phyloP scores from a whole-genome alignment of 2,797 vertebrate species.

The Myotis pilosus region DNA sequence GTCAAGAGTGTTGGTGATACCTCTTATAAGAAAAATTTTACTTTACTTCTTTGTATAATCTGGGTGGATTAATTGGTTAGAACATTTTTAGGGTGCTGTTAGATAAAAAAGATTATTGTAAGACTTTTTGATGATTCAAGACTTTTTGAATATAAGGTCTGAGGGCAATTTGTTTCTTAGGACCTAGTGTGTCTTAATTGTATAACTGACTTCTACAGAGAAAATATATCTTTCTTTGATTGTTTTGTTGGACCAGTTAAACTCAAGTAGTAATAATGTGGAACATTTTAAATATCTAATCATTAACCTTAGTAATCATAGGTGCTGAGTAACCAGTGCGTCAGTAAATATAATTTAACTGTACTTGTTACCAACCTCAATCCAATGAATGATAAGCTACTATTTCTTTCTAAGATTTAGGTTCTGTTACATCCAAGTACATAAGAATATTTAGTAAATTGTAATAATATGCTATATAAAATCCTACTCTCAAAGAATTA shows the following conservation, averaged over 20 bases:
- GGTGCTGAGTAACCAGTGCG: background rate
- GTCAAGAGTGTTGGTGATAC: background rate
- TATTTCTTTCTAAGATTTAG: slow-evolving; percentile 10
- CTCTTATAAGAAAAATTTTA: slow-evolving; percentile 40
- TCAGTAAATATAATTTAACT: background rate
- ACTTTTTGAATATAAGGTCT: slow-evolving; percentile 26
- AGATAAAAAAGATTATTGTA: slow-evolving; percentile 2
- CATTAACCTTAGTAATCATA: background rate
- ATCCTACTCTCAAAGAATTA: slow-evolving; percentile 38
- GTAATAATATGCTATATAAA: background rate
- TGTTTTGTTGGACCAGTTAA: slow-evolving; percentile 33
- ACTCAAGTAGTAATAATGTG: background rate
- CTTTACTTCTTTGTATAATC: background rate
- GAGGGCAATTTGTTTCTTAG: background rate
- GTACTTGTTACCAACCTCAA: background rate
- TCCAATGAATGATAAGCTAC: background rate
- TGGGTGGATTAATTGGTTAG: background rate
- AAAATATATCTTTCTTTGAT: background rate
- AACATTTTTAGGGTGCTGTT: slow-evolving; percentile 18
- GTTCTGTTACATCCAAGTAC: background rate
- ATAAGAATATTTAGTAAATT: slow-evolving; percentile 23
- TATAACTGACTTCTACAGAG: slow-evolving; percentile 8
- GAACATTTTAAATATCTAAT: background rate
- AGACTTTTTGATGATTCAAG: too few species aligned
- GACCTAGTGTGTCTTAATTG: background rate